These are phyloP conservation scores for crab-eating macaque (Macaca fascicularis) DNA, from an alignment of 2,113 vertebrate genomes.

Conservation along the genomic window T2T-MFA8v1.1 NC_088381.1:113429001-113429500, in stretches of 20 bases:
- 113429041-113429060: slow-evolving; percentile 58
- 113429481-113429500: slow-evolving; percentile 60
- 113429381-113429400: slow-evolving; percentile 1
- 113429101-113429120: slow-evolving; percentile 52
- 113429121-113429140: not conserved
- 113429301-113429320: slow-evolving; percentile 36
- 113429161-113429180: not conserved
- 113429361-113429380: slow-evolving; percentile 52
- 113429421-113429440: not conserved
- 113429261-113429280: not conserved
- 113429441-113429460: slow-evolving; percentile 43
- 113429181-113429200: not conserved
- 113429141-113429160: slow-evolving; percentile 3
- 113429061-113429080: slow-evolving; percentile 12
- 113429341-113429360: slow-evolving; percentile 22
- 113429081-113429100: slow-evolving; percentile 2
- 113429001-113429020: slow-evolving; percentile 49
- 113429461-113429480: slow-evolving; percentile 30
- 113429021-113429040: slow-evolving; percentile 59
- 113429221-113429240: not conserved
- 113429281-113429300: slow-evolving; percentile 27
- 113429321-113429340: not conserved
- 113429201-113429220: not conserved
- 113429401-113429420: slow-evolving; percentile 32
- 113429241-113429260: slow-evolving; percentile 11